Percentiles rank a stretch among this genome's conserved stretches.
phyloP scores from a whole-genome alignment of 2,113 vertebrate genomes.

The Melanerpes formicivorus region DNA sequence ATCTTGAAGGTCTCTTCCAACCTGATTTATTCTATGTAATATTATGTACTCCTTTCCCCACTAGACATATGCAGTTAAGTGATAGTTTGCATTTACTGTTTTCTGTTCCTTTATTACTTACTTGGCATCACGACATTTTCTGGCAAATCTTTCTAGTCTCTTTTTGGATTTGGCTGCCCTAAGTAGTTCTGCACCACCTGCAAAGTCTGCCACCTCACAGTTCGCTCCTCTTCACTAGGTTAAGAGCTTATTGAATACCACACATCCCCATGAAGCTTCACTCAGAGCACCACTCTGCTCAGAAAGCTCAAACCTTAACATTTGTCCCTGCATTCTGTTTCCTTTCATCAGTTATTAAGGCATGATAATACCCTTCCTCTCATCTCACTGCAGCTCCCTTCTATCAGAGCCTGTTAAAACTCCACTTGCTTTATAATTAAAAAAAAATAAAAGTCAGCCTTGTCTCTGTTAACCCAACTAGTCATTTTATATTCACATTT shows the following conservation, averaged over 20 bases:
- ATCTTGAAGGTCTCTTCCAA: too few species aligned
- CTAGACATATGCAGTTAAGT: background rate
- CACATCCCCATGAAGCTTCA: background rate
- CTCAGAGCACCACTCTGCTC: background rate
- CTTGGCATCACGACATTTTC: constrained; percentile 11
- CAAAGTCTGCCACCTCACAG: constrained; percentile 55
- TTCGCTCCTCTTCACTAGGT: constrained; percentile 34
- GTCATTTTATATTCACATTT: background rate
- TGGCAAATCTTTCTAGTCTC: background rate
- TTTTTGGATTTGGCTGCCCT: constrained; percentile 28
- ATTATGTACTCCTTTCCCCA: background rate
- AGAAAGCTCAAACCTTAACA: background rate
- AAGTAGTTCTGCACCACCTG: constrained; percentile 23
- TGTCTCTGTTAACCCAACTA: background rate
- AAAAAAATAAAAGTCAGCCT: background rate
- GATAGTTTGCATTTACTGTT: background rate
- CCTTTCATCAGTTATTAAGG: background rate
- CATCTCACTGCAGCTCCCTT: background rate
- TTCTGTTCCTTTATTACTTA: constrained; percentile 16
- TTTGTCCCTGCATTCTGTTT: background rate
- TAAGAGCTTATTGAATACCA: background rate
- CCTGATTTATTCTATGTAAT: too few species aligned
- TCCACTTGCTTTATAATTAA: background rate
- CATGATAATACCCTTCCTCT: background rate
- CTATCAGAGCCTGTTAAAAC: background rate